phyloP scores from a whole-genome alignment of 1,140 invertebrate species.

The Episyrphus balteatus region DNA sequence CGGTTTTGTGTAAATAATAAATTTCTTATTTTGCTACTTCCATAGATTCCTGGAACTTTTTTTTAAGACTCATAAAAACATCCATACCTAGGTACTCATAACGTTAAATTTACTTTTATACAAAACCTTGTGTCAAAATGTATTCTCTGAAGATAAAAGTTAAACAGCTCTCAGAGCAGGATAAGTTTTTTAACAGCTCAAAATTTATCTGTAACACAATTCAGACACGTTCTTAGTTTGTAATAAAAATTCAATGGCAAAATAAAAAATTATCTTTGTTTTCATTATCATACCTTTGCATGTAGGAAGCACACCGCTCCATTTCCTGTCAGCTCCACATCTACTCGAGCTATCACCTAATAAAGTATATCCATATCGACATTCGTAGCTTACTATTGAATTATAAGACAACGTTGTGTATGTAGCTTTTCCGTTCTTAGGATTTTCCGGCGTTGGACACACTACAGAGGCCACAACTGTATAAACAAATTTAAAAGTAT shows the following conservation, averaged over 20 bases:
- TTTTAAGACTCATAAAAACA: too few species aligned
- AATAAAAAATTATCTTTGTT: not conserved
- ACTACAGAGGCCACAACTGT: constrained; percentile 76
- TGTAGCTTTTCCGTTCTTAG: constrained; percentile 79
- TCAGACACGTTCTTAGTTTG: too few species aligned
- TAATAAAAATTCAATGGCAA: not conserved
- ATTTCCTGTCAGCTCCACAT: constrained; percentile 83
- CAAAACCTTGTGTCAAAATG: too few species aligned
- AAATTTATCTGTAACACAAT: too few species aligned
- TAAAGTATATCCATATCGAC: constrained; percentile 83
- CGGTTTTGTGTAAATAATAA: too few species aligned
- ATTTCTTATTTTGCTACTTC: too few species aligned
- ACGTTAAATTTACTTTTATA: too few species aligned
- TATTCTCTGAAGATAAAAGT: too few species aligned
- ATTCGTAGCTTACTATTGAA: constrained; percentile 85
- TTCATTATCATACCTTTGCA: constrained; percentile 53
- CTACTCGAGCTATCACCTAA: constrained; percentile 74
- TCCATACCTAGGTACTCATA: too few species aligned
- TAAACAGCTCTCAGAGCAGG: too few species aligned
- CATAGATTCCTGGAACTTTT: too few species aligned
- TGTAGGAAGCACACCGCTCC: constrained; percentile 73
- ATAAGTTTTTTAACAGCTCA: too few species aligned
- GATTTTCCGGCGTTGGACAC: constrained; percentile 76
- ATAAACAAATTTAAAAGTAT: constrained; percentile 8
- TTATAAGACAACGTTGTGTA: constrained; percentile 91